Evolutionary conservation across 1,140 invertebrate species (phyloP), one percentile per base, ranked within the genome.

Genomic region (Hypothenemus hampei): DNA sequence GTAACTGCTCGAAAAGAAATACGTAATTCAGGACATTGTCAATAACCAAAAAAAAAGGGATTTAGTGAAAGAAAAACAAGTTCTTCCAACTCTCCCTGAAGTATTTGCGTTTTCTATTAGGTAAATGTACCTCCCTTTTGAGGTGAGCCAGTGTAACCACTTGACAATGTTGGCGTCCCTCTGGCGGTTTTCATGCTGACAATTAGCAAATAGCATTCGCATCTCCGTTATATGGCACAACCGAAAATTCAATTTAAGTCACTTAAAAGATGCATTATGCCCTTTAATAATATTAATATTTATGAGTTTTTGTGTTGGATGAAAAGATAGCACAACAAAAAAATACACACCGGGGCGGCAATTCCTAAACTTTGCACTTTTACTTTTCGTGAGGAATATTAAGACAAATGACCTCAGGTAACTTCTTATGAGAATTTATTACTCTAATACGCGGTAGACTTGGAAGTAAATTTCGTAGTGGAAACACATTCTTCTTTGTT

Each of bases 341-440:
- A 15, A 16, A 13, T 15, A 37, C 11, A 2, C 35, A 7, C 7
- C 15, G 11, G 3, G 11, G 35, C 18, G 39, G 18, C n/a, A n/a
- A 40, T 33, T 45, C 39, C 43, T 16, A 16, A 48, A 56, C 46
- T 56, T 56, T 56, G 45, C 46, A 56, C 54, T 56, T 56, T 56
- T 56, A 49, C 54, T 56, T 56, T 56, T 36, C 21, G 31, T 19
- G 29, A 56, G 36, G 35, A 40, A 49, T 41, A 56, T 56, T 56
- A 56, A 56, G 54, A 56, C 54, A 56, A 56, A 56, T 56, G 45
- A 48, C 54, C 24, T 23, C 45, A 56, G 54, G 54, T 56, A 56
- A 56, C 45, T 48, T 40, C 46, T 56, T 49, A 56, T 56, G 45
- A 56, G 54, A 56, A 56, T 56, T 56, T 56, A 56, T 56, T 46